Evolutionary conservation across 2,797 vertebrate species (phyloP).

Genomic region (Myripristis jacobus): DNA sequence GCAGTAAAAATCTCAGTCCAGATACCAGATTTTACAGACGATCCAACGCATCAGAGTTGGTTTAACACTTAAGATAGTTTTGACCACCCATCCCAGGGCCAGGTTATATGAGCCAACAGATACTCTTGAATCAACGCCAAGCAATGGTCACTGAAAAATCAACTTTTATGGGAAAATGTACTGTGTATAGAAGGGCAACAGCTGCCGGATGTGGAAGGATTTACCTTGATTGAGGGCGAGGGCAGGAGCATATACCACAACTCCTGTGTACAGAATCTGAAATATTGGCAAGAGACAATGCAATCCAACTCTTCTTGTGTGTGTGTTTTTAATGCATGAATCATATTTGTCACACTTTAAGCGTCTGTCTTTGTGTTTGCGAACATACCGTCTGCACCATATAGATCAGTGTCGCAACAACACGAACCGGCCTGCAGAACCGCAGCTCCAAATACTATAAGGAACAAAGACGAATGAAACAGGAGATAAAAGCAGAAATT

Average conservation of each 20-base stretch:
- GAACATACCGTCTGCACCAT: conserved; percentile 87
- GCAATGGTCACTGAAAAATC: no score
- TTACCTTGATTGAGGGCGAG: conserved; percentile 91
- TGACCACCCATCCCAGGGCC: no score
- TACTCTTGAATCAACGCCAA: no score
- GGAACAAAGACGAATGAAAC: conserved; percentile 29
- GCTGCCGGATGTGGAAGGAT: conserved; percentile 26
- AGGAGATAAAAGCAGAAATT: conserved; percentile 4
- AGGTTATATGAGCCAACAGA: no score
- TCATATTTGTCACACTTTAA: neutral
- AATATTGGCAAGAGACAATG: conserved; percentile 3
- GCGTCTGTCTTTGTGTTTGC: neutral
- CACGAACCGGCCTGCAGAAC: conserved; percentile 85
- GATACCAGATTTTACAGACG: no score
- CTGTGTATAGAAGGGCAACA: no score
- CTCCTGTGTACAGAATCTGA: conserved; percentile 88
- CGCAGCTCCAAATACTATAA: conserved; percentile 85
- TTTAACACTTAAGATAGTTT: no score
- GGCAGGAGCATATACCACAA: conserved; percentile 90
- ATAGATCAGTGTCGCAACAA: conserved; percentile 85
- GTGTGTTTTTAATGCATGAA: neutral
- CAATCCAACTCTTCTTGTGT: neutral
- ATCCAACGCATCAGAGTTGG: no score
- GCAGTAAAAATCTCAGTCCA: no score
- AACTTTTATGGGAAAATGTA: no score